Conservation (phyloP, 2,113 vertebrate species). For the Corapipo altera region DNA sequence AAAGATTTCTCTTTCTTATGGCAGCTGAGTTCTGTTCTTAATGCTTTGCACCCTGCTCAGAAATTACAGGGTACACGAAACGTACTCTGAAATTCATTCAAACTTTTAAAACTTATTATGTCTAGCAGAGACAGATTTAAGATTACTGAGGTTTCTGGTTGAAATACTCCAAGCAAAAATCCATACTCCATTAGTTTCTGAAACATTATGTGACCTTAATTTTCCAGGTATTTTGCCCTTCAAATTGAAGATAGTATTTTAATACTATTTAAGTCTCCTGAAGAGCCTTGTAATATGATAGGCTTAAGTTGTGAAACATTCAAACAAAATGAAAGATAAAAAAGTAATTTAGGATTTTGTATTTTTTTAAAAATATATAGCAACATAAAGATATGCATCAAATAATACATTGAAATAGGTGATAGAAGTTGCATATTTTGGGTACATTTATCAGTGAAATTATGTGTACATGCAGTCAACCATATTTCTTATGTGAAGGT, state of each 20-base stretch:
- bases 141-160: slow-evolving; percentile 72
- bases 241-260: slow-evolving; percentile 72
- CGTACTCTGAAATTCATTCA: slow-evolving; percentile 61
- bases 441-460: neutral
- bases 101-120: slow-evolving; percentile 68
- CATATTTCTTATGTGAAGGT: slow-evolving; percentile 1
- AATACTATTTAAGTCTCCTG: slow-evolving; percentile 69
- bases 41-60: slow-evolving; percentile 37
- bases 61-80: slow-evolving; percentile 55
- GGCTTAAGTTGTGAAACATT: slow-evolving; percentile 62
- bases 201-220: slow-evolving; percentile 75
- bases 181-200: slow-evolving; percentile 72
- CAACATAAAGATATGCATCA: slow-evolving; percentile 9
- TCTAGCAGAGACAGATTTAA: slow-evolving; percentile 66
- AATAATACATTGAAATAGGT: neutral
- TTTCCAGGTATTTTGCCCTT: slow-evolving; percentile 77
- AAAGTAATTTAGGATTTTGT: slow-evolving; percentile 34
- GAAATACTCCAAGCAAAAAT: slow-evolving; percentile 72
- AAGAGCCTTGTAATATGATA: slow-evolving; percentile 56
- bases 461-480: neutral
- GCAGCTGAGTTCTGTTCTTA: slow-evolving; percentile 2
- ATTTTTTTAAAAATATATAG: neutral
- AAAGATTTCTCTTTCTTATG: slow-evolving; percentile 18
- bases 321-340: slow-evolving; percentile 66
- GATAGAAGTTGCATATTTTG: neutral